Evolutionary conservation across 2,113 vertebrate species (phyloP), one percentile per base, ranked within the genome.

Genomic region (Motacilla tschutschensis): DNA sequence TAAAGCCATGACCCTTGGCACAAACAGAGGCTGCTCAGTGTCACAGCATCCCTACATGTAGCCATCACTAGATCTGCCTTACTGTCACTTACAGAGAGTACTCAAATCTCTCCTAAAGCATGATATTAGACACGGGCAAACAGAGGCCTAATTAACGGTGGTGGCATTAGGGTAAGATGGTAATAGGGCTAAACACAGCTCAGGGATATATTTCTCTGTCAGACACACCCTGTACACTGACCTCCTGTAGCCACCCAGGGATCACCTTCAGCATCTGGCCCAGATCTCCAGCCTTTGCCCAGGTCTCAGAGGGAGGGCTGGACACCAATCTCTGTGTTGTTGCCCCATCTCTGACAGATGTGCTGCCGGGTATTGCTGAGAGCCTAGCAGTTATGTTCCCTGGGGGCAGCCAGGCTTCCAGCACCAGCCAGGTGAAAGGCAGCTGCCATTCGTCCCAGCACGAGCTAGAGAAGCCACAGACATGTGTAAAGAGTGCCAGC

Each of bases 401-500:
- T 3, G n/a, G 18, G 26, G 48, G 12, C 74, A 75, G 36, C 31
- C 46, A n/a, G 31, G 64, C 76, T 91, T 67, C 83, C 85, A 88
- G 41, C 87, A 40, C 17, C 83, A 51, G 28, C 0, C 17, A 87
- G 85, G 85, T 84, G 78, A 90, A 64, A 62, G 84, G 87, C 94
- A 92, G 87, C 88, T 94, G 87, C 87, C 93, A 85, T 60, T 86
- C 7, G 9, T 59, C 65, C 69, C 74, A 58, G 71, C 60, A 85
- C 88, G 93, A 95, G 92, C 95, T 92, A 95, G 86, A 93, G 79
- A 95, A 94, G 88, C 89, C 94, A 88, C 87, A 77, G 91, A 81
- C 83, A 92, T 22, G 80, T 81, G 57, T 21, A 54, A 83, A 91
- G 82, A 84, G 73, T 93, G 96, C 91, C 92, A 95, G 89, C 78